Conservation (phyloP, 1,140 invertebrate species). For the Littorina saxatilis region DNA sequence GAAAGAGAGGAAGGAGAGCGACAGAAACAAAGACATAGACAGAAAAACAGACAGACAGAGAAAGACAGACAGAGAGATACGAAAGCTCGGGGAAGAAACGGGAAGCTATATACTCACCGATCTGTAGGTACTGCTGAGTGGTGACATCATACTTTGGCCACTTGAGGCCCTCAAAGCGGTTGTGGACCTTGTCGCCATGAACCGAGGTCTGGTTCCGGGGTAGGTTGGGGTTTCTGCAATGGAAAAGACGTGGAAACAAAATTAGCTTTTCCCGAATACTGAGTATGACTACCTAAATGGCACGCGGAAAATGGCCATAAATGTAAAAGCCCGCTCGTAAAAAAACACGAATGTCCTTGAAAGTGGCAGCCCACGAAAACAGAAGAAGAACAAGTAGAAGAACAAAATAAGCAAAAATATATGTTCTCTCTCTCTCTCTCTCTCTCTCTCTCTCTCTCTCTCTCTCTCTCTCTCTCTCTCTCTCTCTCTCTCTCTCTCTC, state of each 20-base stretch:
- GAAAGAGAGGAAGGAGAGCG: no score
- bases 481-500: neutral
- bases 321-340: no score
- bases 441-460: slow-evolving; percentile 24
- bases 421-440: slow-evolving; percentile 28
- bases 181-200: slow-evolving; percentile 83
- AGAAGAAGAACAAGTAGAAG: neutral
- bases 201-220: slow-evolving; percentile 84
- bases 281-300: no score
- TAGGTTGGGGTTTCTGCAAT: slow-evolving; percentile 91
- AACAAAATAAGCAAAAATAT: neutral
- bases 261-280: no score
- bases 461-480: neutral
- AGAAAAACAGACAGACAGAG: no score
- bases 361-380: neutral
- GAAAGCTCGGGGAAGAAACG: no score
- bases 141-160: slow-evolving; percentile 94
- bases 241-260: slow-evolving; percentile 30
- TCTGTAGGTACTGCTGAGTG: slow-evolving; percentile 94
- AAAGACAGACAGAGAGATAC: no score
- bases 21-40: no score
- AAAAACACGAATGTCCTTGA: no score
- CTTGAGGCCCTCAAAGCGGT: slow-evolving; percentile 85
- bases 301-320: no score
- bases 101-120: slow-evolving; percentile 79